Base-by-base conservation (phyloP, 64 coral and sea anemone species). In the Pocillopora verrucosa region DNA sequence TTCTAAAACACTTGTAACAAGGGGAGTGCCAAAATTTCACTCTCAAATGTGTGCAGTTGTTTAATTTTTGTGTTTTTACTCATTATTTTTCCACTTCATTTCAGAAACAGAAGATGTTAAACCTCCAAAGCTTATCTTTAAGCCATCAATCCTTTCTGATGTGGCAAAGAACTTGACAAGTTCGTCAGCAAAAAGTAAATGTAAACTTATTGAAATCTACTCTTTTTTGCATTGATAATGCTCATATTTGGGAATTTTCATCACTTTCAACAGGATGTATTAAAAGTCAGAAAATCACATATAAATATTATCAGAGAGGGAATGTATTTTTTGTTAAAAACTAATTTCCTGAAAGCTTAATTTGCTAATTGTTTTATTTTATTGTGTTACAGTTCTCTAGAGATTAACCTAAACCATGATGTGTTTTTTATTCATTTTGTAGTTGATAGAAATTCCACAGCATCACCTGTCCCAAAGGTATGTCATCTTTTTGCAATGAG, bases 101-200 rank as follows among this genome's bases (percentile, higher is more conserved):
- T 14, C 74, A 56, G 72, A 92, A 87, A 88, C 92, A 63, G 88
- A 90, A 17, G 94, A 87, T 60, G 30, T 77, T 13, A 96, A 88
- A 67, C 84, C 62, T 58, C 92, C 87, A 14, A 96, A 96, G 76
- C 72, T 96, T 5, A 60, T 93, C 35, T 85, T 85, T 22, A 96
- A 96, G 68, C 94, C 94, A 61, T 96, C 94, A 1, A 74, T 93
- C 59, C 68, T 96, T n/a, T 93, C 76, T 72, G 91, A 96, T 86
- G 94, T 93, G 13, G 94, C 94, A 67, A 96, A 96, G 82, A 96
- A 93, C 74, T 74, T 96, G 75, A 68, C 91, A 59, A 92, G 34
- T 76, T 58, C 93, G 41, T 87, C 89, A 75, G 60, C 73, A 73
- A 80, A 59, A 84, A 72, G 88, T 77, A 89, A 76, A 10, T 19